Conservation (phyloP, 2,113 vertebrate species). For the Epinephelus lanceolatus region DNA sequence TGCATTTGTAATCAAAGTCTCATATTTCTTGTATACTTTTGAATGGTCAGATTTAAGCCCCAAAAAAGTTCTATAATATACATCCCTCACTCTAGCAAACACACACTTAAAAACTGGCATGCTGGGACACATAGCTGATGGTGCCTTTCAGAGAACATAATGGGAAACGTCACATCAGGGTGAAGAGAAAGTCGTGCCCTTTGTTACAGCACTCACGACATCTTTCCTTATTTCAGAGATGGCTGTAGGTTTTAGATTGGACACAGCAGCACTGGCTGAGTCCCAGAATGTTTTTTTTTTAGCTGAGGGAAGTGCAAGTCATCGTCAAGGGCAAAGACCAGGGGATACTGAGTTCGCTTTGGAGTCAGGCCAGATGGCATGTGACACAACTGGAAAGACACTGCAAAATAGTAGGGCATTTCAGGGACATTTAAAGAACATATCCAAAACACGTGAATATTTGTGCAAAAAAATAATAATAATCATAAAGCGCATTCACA, state of each 20-base stretch:
- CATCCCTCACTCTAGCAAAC: background rate
- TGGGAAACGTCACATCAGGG: constrained; percentile 32
- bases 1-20: background rate
- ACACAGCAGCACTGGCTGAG: constrained; percentile 54
- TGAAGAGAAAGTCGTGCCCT: constrained; percentile 35
- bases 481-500: background rate
- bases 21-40: background rate
- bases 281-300: constrained; percentile 31
- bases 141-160: background rate
- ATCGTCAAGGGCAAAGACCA: constrained; percentile 64
- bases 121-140: background rate
- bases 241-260: constrained; percentile 22
- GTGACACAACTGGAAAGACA: constrained; percentile 40
- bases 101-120: background rate
- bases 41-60: background rate
- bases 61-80: background rate
- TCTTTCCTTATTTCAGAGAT: constrained; percentile 30
- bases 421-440: constrained; percentile 27
- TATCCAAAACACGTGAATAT: background rate
- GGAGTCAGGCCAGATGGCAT: constrained; percentile 56
- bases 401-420: constrained; percentile 20
- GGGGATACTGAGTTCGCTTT: constrained; percentile 37
- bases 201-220: background rate
- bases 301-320: constrained; percentile 64
- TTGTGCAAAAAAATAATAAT: background rate